These are phyloP conservation scores for Cheilosia vernalis DNA, from an alignment of 2,888 invertebrate species.

Conservation along the genomic window DNA sequence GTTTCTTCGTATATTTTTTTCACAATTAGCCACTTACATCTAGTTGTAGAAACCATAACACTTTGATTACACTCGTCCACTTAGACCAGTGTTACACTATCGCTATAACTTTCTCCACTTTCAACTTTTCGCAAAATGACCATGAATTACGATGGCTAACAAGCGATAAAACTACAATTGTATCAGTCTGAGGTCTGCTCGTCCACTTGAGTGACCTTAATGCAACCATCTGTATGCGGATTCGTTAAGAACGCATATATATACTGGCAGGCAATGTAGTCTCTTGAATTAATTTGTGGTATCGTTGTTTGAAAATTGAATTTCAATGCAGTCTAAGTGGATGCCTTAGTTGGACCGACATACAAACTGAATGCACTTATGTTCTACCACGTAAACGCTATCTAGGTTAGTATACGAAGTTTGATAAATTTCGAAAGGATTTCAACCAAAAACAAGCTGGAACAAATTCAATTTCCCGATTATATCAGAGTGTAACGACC, in stretches of 20 bases:
- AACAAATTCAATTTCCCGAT: conserved; percentile 3
- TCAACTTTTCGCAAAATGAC: conserved; percentile 42
- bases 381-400: background rate
- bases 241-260: conserved; percentile 3
- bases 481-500: conserved; percentile 34
- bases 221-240: conserved; percentile 18
- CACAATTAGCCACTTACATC: conserved; percentile 2
- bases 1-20: background rate
- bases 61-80: background rate
- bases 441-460: conserved; percentile 1
- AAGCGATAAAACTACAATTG: conserved; percentile 28
- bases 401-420: conserved; percentile 45
- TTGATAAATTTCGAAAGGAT: conserved; percentile 2
- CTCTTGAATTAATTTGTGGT: conserved; percentile 25
- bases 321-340: conserved; percentile 55
- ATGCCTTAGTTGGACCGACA: conserved; percentile 20
- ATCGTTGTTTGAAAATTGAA: conserved; percentile 14
- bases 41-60: background rate
- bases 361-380: conserved; percentile 16
- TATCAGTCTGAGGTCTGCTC: conserved; percentile 27
- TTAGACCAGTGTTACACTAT: background rate
- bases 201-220: conserved; percentile 56
- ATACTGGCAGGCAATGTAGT: background rate
- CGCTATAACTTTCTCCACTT: conserved; percentile 21
- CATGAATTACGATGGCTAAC: conserved; percentile 35